Conservation (phyloP, 92 coral and sea anemone genomes). For the Actinostola sp. region DNA sequence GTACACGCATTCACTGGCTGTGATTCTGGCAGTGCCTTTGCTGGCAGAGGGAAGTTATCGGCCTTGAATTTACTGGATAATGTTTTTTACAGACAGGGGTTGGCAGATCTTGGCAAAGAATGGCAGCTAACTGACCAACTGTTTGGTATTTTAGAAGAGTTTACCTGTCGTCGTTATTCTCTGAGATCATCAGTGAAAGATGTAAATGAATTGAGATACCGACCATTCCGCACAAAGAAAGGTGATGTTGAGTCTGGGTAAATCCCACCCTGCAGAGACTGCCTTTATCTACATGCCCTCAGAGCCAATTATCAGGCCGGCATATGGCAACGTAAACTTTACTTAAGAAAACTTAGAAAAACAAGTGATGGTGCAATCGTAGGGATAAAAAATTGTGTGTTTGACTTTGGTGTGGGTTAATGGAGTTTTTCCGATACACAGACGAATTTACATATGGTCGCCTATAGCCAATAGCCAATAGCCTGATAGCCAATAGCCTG, state of each 20-base stretch:
- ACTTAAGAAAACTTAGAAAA: too few species aligned
- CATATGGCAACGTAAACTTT: too few species aligned
- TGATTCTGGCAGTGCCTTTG: slow-evolving; percentile 55
- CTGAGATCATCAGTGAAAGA: slow-evolving; percentile 18
- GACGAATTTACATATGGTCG: too few species aligned
- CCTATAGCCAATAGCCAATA: too few species aligned
- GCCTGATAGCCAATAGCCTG: too few species aligned
- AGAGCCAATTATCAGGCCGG: slow-evolving; percentile 69
- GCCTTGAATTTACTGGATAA: slow-evolving; percentile 39
- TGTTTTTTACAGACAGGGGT: slow-evolving; percentile 46
- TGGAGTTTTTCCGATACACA: too few species aligned
- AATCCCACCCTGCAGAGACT: slow-evolving; percentile 62
- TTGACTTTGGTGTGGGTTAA: too few species aligned
- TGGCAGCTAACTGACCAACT: slow-evolving; percentile 41
- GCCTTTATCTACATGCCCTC: slow-evolving; percentile 53
- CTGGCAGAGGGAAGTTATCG: slow-evolving; percentile 40
- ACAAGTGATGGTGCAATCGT: too few species aligned
- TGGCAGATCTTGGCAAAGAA: slow-evolving; percentile 9
- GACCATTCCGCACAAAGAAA: slow-evolving; percentile 44
- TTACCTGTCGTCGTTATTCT: slow-evolving; percentile 51
- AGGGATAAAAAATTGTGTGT: too few species aligned
- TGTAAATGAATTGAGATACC: slow-evolving; percentile 54
- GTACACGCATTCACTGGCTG: slow-evolving; percentile 58
- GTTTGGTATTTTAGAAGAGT: slow-evolving; percentile 44
- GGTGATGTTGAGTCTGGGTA: slow-evolving; percentile 68